Percentiles rank a stretch among this genome's conserved stretches.
Conservation (phyloP, 2,797 vertebrate genomes). For the Lerista edwardsae region DNA sequence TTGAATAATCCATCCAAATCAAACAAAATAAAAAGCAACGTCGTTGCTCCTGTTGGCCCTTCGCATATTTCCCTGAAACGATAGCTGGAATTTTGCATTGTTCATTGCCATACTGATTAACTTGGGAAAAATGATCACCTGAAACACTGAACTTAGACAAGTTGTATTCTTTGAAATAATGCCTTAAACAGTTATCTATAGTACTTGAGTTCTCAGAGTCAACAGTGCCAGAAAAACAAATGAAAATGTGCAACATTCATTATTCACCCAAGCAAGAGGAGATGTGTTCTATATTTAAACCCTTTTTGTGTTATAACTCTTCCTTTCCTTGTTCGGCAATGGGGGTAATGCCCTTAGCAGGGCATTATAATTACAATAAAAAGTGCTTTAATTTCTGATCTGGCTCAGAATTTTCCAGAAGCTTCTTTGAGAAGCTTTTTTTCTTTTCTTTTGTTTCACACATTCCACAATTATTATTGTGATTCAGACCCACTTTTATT, state of each 20-base stretch:
- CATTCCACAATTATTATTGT: neutral
- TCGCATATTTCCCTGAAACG: neutral
- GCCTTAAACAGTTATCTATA: neutral
- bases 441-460: neutral
- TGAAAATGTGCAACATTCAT: neutral
- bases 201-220: neutral
- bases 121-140: neutral
- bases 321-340: neutral
- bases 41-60: neutral
- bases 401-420: neutral
- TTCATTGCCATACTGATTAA: neutral
- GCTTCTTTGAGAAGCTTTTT: neutral
- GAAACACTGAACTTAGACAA: neutral
- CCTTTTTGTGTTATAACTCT: neutral
- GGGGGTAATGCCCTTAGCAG: neutral
- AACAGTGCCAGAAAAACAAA: neutral
- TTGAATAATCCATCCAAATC: neutral
- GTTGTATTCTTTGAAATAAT: neutral
- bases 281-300: neutral
- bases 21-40: neutral
- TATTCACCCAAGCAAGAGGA: neutral
- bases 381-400: constrained; percentile 1
- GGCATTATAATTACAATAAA: neutral
- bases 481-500: neutral
- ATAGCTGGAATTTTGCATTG: neutral